Conservation (phyloP, 2,888 invertebrate genomes). For the Exocentrus adspersus region DNA sequence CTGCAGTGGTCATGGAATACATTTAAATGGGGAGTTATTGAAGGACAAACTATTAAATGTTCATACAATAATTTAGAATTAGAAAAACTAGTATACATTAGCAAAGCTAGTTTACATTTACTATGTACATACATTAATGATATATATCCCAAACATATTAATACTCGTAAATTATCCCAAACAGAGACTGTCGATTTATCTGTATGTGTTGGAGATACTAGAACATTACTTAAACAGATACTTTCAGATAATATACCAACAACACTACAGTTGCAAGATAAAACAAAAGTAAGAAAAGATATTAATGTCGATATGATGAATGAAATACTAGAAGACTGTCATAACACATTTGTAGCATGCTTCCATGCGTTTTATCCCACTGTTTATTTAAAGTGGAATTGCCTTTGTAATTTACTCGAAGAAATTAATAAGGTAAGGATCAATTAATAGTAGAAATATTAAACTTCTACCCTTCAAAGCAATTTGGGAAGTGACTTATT, state of each 20-base stretch:
- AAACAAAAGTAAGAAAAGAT: conserved; percentile 63
- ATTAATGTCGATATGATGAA: conserved; percentile 72
- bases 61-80: conserved; percentile 73
- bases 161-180: conserved; percentile 64
- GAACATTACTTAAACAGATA: conserved; percentile 83
- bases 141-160: conserved; percentile 80
- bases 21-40: conserved; percentile 78
- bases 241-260: conserved; percentile 76
- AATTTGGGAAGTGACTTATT: too few species aligned
- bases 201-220: conserved; percentile 86
- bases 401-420: conserved; percentile 84
- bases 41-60: conserved; percentile 65
- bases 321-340: conserved; percentile 88
- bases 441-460: too few species aligned
- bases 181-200: conserved; percentile 82
- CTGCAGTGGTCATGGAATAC: conserved; percentile 95
- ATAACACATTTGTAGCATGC: conserved; percentile 88
- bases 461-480: neutral
- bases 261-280: conserved; percentile 50
- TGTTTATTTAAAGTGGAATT: conserved; percentile 91
- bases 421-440: conserved; percentile 73
- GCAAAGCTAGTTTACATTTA: conserved; percentile 83
- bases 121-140: conserved; percentile 89
- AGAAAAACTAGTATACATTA: conserved; percentile 87
- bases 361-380: conserved; percentile 98